These are phyloP conservation scores for Emydura subglobosa DNA, from an alignment of 2,113 vertebrate genomes.

Conservation along the genomic window DNA sequence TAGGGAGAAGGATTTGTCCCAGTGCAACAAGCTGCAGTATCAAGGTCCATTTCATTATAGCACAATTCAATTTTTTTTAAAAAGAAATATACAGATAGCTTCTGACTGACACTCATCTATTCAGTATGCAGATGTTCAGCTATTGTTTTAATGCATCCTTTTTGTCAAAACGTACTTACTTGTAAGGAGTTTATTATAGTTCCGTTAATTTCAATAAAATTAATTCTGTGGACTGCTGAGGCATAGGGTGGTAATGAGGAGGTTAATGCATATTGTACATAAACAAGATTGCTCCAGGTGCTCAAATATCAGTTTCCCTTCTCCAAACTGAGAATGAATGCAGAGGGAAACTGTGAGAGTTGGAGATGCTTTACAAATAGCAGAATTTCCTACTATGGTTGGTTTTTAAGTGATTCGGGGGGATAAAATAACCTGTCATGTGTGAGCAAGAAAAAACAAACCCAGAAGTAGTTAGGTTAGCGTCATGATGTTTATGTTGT, in stretches of 20 bases:
- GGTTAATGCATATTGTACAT: neutral
- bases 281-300: neutral
- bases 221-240: neutral
- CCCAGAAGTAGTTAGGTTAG: neutral
- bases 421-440: neutral
- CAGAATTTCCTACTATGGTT: neutral
- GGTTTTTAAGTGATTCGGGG: neutral
- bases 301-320: neutral
- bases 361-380: neutral
- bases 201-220: neutral
- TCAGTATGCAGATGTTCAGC: neutral
- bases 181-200: neutral
- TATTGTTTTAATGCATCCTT: neutral
- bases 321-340: neutral
- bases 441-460: conserved; percentile 7
- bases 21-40: neutral
- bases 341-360: neutral
- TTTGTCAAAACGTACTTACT: neutral
- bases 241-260: neutral
- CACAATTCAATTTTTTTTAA: neutral
- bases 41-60: neutral
- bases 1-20: neutral
- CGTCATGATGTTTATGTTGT: neutral
- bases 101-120: neutral
- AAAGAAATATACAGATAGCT: neutral